Evolutionary conservation across 2,113 vertebrate genomes (phyloP), one percentile per base, ranked within the genome.

Genomic region (Hepsetus odoe): DNA sequence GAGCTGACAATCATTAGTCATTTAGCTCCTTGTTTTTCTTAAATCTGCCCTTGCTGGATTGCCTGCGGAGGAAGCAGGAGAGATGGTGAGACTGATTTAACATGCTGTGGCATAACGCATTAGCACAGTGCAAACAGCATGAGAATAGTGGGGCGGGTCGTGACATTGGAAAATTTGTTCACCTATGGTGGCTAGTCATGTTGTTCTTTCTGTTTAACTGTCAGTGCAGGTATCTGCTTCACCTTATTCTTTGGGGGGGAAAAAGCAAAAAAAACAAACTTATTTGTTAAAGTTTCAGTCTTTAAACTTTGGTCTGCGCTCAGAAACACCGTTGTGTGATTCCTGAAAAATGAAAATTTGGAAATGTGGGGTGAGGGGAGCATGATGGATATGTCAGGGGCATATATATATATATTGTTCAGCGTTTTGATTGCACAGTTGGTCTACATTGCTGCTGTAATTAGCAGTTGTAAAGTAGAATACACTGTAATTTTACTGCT

Each of bases 1-100:
- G 75, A 71, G 72, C 82, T 84, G 66, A n/a, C 74, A 82, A 80
- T 80, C 71, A 80, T 78, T 73, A 73, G 80, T 79, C 78, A 83
- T 55, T 83, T 83, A 79, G 61, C 71, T 76, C 61, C 51, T 70
- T 53, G 74, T 80, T 66, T 56, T 72, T 82, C 65, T 42, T 67
- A 30, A 35, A 67, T 71, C 56, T 77, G 51, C 32, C 35, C 61
- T 71, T 28, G 65, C 42, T 62, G 14, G 38, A 70, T 59, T 49
- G 38, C 74, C 74, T 26, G 49, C 16, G 9, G 70, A 55, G 70
- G 42, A 80, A 49, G 49, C 28, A 51, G 58, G 82, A 71, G 49
- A 66, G 46, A 75, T 53, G 62, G 42, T 30, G 33, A 30, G 58
- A 77, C 65, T 81, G 49, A 78, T 74, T 73, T 70, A 56, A 65